Percentiles rank a stretch among this genome's conserved stretches.
Evolutionary conservation across 2,888 invertebrate genomes (phyloP).

Genomic region (Netelia virgata): DNA sequence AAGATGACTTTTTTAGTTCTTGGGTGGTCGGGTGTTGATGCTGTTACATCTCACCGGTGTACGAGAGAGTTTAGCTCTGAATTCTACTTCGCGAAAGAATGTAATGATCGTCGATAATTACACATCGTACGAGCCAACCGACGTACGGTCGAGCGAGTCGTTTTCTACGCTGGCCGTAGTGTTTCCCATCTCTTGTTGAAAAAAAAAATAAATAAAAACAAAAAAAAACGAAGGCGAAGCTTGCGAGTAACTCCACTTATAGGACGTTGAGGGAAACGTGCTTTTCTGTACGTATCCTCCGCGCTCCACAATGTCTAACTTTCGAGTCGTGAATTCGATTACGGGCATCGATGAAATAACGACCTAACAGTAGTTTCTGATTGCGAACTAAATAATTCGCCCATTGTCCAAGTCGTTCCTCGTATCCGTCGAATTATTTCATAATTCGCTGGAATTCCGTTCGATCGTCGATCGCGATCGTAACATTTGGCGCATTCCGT

Average conservation of each 20-base stretch:
- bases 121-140: constrained; percentile 37
- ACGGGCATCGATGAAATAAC: constrained; percentile 30
- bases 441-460: constrained; percentile 9
- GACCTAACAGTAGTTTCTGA: constrained; percentile 58
- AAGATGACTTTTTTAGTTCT: constrained; percentile 58
- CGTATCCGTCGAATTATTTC: constrained; percentile 15
- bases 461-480: constrained; percentile 2
- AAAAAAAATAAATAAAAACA: constrained; percentile 17
- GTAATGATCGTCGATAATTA: constrained; percentile 66
- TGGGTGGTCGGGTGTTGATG: constrained; percentile 64
- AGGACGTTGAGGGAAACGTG: constrained; percentile 47
- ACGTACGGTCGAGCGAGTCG: constrained; percentile 38
- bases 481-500: background rate
- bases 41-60: constrained; percentile 7
- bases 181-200: constrained; percentile 23
- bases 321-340: constrained; percentile 19
- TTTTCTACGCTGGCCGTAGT: constrained; percentile 42
- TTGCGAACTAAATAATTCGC: constrained; percentile 47
- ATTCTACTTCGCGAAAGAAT: constrained; percentile 52
- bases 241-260: constrained; percentile 40
- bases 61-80: constrained; percentile 2
- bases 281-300: constrained; percentile 6
- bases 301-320: constrained; percentile 8
- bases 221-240: constrained; percentile 28
- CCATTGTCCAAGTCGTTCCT: constrained; percentile 20